Percentiles rank a stretch among this genome's conserved stretches.
phyloP scores from a whole-genome alignment of 2,888 invertebrate genomes.

The Eulithis prunata region DNA sequence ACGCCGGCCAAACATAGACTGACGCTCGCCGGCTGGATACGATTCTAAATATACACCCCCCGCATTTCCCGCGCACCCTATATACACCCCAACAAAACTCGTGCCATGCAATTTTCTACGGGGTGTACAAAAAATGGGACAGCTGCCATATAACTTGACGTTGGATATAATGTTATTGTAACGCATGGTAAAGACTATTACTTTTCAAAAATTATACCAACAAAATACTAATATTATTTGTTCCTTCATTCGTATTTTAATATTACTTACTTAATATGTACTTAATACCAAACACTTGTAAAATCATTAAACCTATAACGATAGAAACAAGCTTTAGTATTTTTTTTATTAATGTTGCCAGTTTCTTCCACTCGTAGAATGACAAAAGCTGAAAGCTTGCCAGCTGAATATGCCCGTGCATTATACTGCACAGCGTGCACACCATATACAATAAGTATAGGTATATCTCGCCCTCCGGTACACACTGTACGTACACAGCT shows the following conservation, averaged over 20 bases:
- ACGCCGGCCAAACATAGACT: conserved; percentile 72
- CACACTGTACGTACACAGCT: conserved; percentile 45
- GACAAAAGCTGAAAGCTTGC: no score
- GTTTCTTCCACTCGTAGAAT: no score
- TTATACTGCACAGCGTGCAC: no score
- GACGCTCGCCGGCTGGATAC: conserved; percentile 62
- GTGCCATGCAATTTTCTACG: conserved; percentile 43
- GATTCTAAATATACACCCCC: conserved; percentile 82
- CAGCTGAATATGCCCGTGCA: no score
- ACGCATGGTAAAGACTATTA: background rate
- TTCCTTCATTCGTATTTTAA: no score
- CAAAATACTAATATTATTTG: no score
- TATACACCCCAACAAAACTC: conserved; percentile 41
- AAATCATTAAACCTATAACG: no score
- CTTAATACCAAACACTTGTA: no score
- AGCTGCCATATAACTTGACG: conserved; percentile 18
- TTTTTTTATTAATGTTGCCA: no score
- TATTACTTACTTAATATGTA: no score
- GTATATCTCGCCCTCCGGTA: background rate
- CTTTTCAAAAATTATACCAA: background rate
- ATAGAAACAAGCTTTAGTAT: no score
- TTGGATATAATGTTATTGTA: background rate
- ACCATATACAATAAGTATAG: no score
- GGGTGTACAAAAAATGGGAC: conserved; percentile 33
- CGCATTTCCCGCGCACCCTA: conserved; percentile 67